A percentile compares a stretch with the other conserved stretches of the same genome.
Conservation (phyloP, 2,888 invertebrate genomes). For the Buathra laborator region DNA sequence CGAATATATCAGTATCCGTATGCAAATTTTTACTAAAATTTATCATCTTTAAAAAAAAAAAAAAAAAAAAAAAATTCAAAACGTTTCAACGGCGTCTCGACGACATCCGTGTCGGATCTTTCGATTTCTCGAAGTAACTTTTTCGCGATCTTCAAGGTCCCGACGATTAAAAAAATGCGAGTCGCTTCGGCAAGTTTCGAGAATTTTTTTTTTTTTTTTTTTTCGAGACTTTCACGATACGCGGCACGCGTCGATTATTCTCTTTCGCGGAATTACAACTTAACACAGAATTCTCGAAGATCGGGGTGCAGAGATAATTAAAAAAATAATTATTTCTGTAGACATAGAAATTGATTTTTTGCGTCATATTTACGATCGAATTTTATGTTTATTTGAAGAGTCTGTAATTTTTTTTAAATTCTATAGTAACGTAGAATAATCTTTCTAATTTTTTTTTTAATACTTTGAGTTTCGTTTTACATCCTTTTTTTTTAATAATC, state of each 20-base stretch:
- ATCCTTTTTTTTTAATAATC: neutral
- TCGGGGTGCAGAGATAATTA: neutral
- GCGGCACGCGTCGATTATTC: neutral
- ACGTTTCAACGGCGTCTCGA: neutral
- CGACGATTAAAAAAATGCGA: neutral
- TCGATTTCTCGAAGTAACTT: neutral
- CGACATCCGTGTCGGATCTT: neutral
- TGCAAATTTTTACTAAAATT: neutral
- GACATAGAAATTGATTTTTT: neutral
- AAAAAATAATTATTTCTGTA: neutral
- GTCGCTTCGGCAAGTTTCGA: neutral
- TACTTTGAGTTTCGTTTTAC: neutral
- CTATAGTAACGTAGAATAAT: neutral
- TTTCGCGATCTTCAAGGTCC: constrained; percentile 28
- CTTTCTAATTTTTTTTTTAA: neutral
- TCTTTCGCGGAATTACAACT: neutral
- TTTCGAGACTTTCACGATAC: neutral
- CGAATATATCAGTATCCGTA: neutral
- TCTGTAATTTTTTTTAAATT: too few relatives aligned
- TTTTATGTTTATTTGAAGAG: too few relatives aligned
- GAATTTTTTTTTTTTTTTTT: neutral
- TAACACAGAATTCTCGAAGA: neutral
- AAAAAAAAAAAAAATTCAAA: neutral
- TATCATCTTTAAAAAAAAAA: neutral
- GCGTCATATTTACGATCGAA: too few relatives aligned